Conservation (phyloP, 2,113 vertebrate species). For the Apteryx mantelli region DNA sequence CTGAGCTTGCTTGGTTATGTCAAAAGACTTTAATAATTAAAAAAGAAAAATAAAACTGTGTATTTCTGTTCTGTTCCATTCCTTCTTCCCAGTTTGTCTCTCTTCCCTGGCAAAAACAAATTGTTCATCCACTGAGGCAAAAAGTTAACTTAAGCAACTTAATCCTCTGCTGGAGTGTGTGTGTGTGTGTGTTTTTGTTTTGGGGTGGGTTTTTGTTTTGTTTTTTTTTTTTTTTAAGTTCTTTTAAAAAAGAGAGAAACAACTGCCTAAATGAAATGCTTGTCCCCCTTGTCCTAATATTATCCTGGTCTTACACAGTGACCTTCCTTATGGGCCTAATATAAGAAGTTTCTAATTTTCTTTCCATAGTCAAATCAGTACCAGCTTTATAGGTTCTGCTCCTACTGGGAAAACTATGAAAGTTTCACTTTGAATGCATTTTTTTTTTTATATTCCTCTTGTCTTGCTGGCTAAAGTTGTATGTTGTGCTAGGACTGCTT, state of each 20-base stretch:
- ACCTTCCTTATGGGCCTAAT: neutral
- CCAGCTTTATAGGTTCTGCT: neutral
- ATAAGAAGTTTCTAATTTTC: neutral
- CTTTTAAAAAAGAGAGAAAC: too few relatives aligned
- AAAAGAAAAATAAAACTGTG: neutral
- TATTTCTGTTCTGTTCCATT: neutral
- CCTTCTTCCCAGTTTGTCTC: neutral
- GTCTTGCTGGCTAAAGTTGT: neutral
- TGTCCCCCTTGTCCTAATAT: neutral
- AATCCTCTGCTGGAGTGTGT: neutral
- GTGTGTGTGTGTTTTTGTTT: too few relatives aligned
- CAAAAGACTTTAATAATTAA: neutral
- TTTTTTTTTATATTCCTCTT: neutral
- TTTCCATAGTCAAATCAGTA: neutral
- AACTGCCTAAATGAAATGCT: neutral
- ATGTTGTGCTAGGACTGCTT: neutral
- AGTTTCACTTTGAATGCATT: neutral
- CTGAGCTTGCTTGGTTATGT: fast-evolving
- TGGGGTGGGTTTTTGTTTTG: too few relatives aligned
- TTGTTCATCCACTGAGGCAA: neutral
- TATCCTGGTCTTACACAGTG: neutral
- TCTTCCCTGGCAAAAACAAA: neutral
- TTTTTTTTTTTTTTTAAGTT: too few relatives aligned
- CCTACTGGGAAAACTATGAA: neutral
- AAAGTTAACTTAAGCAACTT: neutral